Conservation (phyloP, 2,888 invertebrate genomes). For the Callosobruchus maculatus region DNA sequence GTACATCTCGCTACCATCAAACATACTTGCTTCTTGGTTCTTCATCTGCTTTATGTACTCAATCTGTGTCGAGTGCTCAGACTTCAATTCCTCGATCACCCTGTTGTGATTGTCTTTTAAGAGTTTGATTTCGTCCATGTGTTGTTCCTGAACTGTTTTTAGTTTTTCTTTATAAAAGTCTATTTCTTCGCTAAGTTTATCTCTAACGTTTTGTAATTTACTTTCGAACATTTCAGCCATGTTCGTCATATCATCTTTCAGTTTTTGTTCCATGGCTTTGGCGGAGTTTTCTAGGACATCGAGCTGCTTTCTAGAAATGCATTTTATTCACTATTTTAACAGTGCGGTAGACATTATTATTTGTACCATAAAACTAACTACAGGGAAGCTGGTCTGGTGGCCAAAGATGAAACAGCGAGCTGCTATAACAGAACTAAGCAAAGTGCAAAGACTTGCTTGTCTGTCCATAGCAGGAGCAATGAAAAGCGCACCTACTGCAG, state of each 20-base stretch:
- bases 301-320: conserved; percentile 54
- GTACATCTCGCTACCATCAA: conserved; percentile 53
- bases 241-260: conserved; percentile 58
- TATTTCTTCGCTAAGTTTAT: conserved; percentile 37
- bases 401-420: too few relatives aligned
- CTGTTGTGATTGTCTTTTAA: conserved; percentile 54
- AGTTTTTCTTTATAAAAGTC: conserved; percentile 39
- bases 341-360: too few relatives aligned
- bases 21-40: conserved; percentile 52
- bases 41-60: conserved; percentile 59
- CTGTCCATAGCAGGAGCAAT: too few relatives aligned
- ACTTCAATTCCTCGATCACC: conserved; percentile 53
- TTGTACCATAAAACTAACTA: too few relatives aligned
- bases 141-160: conserved; percentile 33
- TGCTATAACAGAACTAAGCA: too few relatives aligned
- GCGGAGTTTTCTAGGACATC: conserved; percentile 56
- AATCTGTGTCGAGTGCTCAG: conserved; percentile 53
- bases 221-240: conserved; percentile 52
- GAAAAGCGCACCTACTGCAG: too few relatives aligned
- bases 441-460: too few relatives aligned
- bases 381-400: too few relatives aligned
- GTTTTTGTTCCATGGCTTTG: conserved; percentile 56
- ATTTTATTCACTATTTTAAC: not conserved
- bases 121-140: conserved; percentile 45
- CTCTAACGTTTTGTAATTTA: conserved; percentile 45